Evolutionary conservation across 2,888 invertebrate genomes (phyloP), one percentile per base, ranked within the genome.

Genomic region (Rotaria magnacalcarata): DNA sequence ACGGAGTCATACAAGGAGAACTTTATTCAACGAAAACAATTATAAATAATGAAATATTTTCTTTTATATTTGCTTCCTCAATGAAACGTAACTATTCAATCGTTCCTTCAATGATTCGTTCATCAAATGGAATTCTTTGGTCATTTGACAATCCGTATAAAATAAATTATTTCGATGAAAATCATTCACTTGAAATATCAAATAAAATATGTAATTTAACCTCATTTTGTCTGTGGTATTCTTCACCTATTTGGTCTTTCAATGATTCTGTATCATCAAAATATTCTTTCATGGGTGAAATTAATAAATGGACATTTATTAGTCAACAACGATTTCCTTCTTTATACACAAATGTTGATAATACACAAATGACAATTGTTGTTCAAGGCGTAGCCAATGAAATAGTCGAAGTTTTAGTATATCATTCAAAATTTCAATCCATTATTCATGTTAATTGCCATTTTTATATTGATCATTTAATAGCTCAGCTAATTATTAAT

Each of bases 321-420:
- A 67, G 50, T 85, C 67, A 67, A 67, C 85, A 60, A 58, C 24
- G 85, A 89, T 88, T 88, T 88, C 19, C 24, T 56, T 87, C 86
- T 87, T 84, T 89, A 92, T 92, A 92, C 91, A 95, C 95, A 95
- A 94, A 94, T 93, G 94, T 94, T 50, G 7, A 47, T 93, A 94
- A 93, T 93, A 43, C 41, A 43, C 75, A 43, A 43, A 75, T 43
- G 41, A 75, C 75, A 75, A 43, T 75, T 21, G 43, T 21, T 10
- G 27, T 75, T 43, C 16, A 43, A 43, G 75, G 75, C 43, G 19
- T 10, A 43, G 8, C 21, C 16, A 24, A 43, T 43, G 75, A 75
- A 75, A 1, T 43, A 24, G 43, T 43, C 16, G 41, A 75, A 1
- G 0, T 75, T 75, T 11, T 75, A 27, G 41, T 75, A 19, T 75